Base-by-base conservation (phyloP, 2,797 vertebrate species). In the Varecia variegata region DNA sequence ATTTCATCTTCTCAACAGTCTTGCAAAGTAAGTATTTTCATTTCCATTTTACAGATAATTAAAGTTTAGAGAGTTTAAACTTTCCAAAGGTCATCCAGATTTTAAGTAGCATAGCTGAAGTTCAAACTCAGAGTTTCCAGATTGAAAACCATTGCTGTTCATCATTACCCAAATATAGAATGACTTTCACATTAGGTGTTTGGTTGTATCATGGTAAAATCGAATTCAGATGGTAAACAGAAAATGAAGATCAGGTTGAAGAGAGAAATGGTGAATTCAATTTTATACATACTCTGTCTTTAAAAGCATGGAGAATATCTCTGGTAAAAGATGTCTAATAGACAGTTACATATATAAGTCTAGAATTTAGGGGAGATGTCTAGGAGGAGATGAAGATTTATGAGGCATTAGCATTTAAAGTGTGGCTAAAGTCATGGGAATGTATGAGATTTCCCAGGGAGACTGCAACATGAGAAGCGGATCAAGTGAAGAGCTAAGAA, bases 391-490 rank as follows among this genome's bases (percentile, higher is more conserved):
- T 88, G 74, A 71, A 87, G 52, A 87, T 82, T 94, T 93, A 83
- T 74, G 70, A 88, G 73, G n/a, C 77, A 84, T 84, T 87, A 81
- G 80, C 73, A 82, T 94, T 90, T 93, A 96, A 89, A 88, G 58
- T 79, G 43, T 88, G 71, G 27, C 27, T 73, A 11, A 84, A 94
- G 92, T 94, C 95, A 60, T 4, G 58, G 43, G 82, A 96, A 85
- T 67, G 58, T 76, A 67, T 88, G 82, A 79, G 45, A 89, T 93
- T 96, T 95, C 80, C 52, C 80, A 87, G 56, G 70, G 79, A 93
- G 77, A 82, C 67, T 86, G 68, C n/a, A 96, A 50, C 43, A 70
- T 23, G 77, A 93, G 96, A 90, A 79, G n/a, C 76, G 50, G 92
- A 52, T 76, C 67, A 62, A 90, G 25, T 9, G 35, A 76, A 87